Evolutionary conservation across 2,888 invertebrate genomes (phyloP), one percentile per base, ranked within the genome.

Genomic region (Orthonychiurus folsomi): DNA sequence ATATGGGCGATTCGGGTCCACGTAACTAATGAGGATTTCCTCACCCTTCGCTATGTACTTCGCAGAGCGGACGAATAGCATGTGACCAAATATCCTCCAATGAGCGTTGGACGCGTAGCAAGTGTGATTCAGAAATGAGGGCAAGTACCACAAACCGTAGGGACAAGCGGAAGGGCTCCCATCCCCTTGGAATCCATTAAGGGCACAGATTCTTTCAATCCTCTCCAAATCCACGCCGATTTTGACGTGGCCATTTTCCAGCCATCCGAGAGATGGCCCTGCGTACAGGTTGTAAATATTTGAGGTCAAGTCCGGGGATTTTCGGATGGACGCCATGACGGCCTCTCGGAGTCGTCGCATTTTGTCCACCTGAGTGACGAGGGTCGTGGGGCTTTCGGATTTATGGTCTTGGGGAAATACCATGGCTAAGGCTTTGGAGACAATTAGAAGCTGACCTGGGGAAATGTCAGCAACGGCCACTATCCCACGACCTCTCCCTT

Each of bases 81-180:
- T 23, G 27, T 59, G 24, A 21, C 47, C 37, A 21, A 52, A 50
- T 0, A 50, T 47, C 2, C 1, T 21, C 59, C 59, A 59, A 20
- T 28, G 53, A n/a, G 55, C 52, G 26, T 63, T 63, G 18, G 54
- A 5, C 15, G 28, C 48, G 25, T 37, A 15, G 59, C 63, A 59
- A 47, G 25, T 48, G 28, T 63, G 63, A 28, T 63, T 63, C 1
- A 63, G n/a, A n/a, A 53, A 63, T 1, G 63, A 54, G 0, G 62
- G 62, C 1, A 62, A 56, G 18, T 56, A 21, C 57, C 57, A 62
- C n/a, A n/a, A n/a, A n/a, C n/a, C n/a, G n/a, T n/a, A n/a, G n/a
- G n/a, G n/a, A n/a, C n/a, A n/a, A n/a, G n/a, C n/a, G n/a, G n/a
- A n/a, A n/a, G n/a, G n/a, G n/a, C n/a, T n/a, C n/a, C n/a, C n/a